Base-by-base conservation (phyloP, 2,888 invertebrate genomes). In the Torymus aiolomorphi region DNA sequence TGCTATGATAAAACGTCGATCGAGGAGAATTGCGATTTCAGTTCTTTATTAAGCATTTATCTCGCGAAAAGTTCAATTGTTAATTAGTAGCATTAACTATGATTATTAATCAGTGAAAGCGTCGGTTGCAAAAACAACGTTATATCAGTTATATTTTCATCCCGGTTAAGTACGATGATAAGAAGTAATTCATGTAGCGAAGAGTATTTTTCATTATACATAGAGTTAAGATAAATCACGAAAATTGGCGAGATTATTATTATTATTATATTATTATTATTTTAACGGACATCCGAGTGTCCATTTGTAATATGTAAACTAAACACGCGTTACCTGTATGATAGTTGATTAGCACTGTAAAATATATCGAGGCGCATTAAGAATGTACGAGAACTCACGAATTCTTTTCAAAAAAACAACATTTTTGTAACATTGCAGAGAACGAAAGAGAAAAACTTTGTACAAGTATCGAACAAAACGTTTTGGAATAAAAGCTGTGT, bases 321-420 rank as follows among this genome's bases (percentile, higher is more conserved):
- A 82, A 79, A 80, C 70, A 74, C 75, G 77, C 80, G 82, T 83
- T 83, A 78, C 79, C 79, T 82, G 80, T 79, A 82, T 59, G 69
- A 80, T 83, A 82, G 80, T 73, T 82, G 49, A 82, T 82, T 82
- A 82, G 75, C 75, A 78, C 51, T 82, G 82, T 82, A 82, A 82
- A 80, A 82, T 82, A 82, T 75, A 78, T 65, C 42, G 75, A 78
- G 67, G 59, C 69, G 76, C 66, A 75, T 75, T 62, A 56, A 51
- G 49, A 51, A 72, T 65, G 54, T 71, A 67, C 62, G 78, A 18
- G 72, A 51, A 65, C 18, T 56, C 12, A 63, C 42, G 69, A 67
- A 76, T 75, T 72, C 18, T 81, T 66, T 24, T 61, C 20, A 70
- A 61, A 61, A 42, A 75, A 61, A 42, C 65, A 65, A 81, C 51